phyloP scores from a whole-genome alignment of 2,888 invertebrate genomes.

The Luperina testacea region DNA sequence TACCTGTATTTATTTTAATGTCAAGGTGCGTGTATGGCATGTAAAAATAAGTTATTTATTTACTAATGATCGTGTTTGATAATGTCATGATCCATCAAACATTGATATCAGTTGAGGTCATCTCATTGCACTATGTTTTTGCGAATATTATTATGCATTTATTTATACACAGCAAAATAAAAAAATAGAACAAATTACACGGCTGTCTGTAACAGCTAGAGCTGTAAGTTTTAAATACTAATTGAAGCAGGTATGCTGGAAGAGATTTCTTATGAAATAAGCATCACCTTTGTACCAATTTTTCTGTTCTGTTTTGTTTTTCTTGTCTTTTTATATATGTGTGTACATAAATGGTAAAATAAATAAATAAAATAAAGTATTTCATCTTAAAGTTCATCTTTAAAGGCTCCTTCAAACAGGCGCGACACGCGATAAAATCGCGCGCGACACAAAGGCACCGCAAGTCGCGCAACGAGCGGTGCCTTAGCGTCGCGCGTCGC shows the following conservation, averaged over 20 bases:
- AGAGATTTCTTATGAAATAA: too few species aligned
- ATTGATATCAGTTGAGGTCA: constrained; percentile 62
- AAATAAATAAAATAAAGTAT: neutral
- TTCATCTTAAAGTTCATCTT: neutral
- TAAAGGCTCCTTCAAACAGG: too few species aligned
- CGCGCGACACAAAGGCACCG: too few species aligned
- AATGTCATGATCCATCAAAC: constrained; percentile 61
- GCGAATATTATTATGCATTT: neutral
- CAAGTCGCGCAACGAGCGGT: too few species aligned
- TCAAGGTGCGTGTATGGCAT: constrained; percentile 39
- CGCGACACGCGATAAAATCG: too few species aligned
- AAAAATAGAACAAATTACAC: neutral
- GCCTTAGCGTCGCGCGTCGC: too few species aligned
- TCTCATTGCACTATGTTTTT: constrained; percentile 44
- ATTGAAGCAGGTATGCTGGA: constrained; percentile 3
- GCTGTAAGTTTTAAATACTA: constrained; percentile 31
- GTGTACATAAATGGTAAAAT: too few species aligned
- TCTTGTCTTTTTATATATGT: too few species aligned
- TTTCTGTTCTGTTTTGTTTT: too few species aligned
- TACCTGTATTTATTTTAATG: constrained; percentile 23
- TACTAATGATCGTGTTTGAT: constrained; percentile 50
- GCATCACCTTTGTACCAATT: too few species aligned
- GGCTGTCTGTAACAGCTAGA: neutral
- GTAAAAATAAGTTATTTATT: constrained; percentile 23
- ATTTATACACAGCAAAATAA: neutral